A percentile compares a stretch with the other conserved stretches of the same genome.
phyloP scores from a whole-genome alignment of 92 coral and sea anemone genomes.

The Umimayanthus kanabou region DNA sequence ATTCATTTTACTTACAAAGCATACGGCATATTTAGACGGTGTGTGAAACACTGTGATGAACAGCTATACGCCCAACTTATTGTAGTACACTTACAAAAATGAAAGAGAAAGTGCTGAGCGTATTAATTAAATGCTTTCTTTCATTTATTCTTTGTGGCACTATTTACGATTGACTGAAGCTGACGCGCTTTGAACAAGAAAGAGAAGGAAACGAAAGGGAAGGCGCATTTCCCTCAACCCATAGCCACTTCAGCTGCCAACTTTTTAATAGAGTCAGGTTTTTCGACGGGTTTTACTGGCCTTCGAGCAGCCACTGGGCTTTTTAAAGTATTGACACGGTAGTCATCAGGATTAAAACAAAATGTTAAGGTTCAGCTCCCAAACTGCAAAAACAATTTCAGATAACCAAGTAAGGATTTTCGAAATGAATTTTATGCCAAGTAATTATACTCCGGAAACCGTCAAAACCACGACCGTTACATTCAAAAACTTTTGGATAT shows the following conservation, averaged over 20 bases:
- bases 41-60: not conserved
- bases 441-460: not conserved
- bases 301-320: not conserved
- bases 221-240: not conserved
- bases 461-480: slow-evolving; percentile 24
- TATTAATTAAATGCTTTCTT: not conserved
- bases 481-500: not conserved
- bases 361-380: not conserved
- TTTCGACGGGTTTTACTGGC: slow-evolving; percentile 13
- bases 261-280: not conserved
- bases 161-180: not conserved
- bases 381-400: not conserved
- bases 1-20: not conserved
- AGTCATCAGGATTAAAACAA: not conserved
- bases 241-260: slow-evolving; percentile 8
- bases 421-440: not conserved
- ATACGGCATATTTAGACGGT: not conserved
- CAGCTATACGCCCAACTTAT: not conserved
- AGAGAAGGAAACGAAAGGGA: slow-evolving; percentile 18
- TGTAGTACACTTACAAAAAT: not conserved
- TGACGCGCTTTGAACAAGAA: slow-evolving; percentile 4
- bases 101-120: not conserved
- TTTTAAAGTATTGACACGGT: not conserved
- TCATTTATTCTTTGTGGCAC: not conserved
- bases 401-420: not conserved